phyloP scores from a whole-genome alignment of 2,888 invertebrate genomes.

The Alitta virens region DNA sequence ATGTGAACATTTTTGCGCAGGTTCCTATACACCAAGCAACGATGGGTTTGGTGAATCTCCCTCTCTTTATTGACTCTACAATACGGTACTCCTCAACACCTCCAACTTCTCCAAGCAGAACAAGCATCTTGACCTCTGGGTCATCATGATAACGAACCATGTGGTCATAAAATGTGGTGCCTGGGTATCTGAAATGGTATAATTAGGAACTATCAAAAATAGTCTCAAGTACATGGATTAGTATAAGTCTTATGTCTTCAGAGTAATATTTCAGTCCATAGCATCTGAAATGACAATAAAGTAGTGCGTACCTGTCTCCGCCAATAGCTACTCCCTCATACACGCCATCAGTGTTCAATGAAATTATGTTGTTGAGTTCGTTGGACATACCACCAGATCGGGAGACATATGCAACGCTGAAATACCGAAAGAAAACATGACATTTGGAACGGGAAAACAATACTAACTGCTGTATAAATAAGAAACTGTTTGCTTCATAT shows the following conservation, averaged over 20 bases:
- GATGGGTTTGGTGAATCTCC: constrained; percentile 84
- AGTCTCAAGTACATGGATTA: neutral
- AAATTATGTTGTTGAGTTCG: constrained; percentile 96
- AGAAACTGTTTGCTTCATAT: too few relatives aligned
- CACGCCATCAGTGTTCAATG: constrained; percentile 94
- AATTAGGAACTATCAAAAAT: neutral
- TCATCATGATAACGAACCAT: constrained; percentile 75
- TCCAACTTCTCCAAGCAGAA: constrained; percentile 95
- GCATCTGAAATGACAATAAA: neutral
- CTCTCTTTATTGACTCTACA: constrained; percentile 78
- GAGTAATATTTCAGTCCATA: too few relatives aligned
- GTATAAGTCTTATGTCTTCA: too few relatives aligned
- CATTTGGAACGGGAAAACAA: too few relatives aligned
- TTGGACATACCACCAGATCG: constrained; percentile 99
- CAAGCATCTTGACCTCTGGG: constrained; percentile 81
- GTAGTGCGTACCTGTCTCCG: constrained; percentile 70
- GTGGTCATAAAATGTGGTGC: constrained; percentile 97
- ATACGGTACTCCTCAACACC: constrained; percentile 98
- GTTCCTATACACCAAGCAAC: constrained; percentile 99
- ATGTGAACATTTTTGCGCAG: constrained; percentile 62
- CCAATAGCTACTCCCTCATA: constrained; percentile 97
- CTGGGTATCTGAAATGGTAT: constrained; percentile 76
- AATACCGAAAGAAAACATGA: constrained; percentile 28
- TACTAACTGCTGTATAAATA: too few relatives aligned
- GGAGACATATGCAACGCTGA: constrained; percentile 94